A percentile compares a stretch with the other conserved stretches of the same genome.
Conservation (phyloP, 2,113 vertebrate genomes). For the Riparia riparia region DNA sequence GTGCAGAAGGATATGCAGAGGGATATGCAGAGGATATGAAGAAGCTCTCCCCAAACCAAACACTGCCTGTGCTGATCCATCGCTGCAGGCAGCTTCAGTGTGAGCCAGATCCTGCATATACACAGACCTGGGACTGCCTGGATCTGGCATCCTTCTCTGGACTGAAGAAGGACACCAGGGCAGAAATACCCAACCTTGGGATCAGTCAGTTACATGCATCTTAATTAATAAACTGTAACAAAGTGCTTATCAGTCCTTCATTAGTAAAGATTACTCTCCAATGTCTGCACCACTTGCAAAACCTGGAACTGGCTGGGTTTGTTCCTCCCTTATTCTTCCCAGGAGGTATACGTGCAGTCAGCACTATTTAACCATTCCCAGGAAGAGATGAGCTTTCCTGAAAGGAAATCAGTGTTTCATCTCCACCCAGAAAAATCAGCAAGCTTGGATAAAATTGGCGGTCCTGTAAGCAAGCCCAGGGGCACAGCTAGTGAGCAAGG, state of each 20-base stretch:
- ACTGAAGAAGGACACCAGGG: not conserved
- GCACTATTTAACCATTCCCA: constrained; percentile 20
- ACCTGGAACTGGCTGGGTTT: not conserved
- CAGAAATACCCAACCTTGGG: not conserved
- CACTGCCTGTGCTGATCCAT: not conserved
- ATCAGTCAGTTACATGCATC: not conserved
- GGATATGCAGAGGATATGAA: not conserved
- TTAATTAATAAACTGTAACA: not conserved
- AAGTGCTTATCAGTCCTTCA: not conserved
- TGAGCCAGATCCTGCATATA: not conserved
- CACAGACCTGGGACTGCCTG: not conserved
- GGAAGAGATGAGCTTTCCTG: constrained; percentile 61
- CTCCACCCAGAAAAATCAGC: constrained; percentile 30
- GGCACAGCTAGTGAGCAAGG: not conserved
- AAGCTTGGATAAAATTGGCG: not conserved
- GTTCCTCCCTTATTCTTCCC: not conserved
- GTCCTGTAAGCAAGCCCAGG: not conserved
- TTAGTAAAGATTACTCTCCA: not conserved
- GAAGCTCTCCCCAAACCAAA: too few species aligned
- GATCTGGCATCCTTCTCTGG: not conserved
- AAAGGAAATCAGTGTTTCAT: constrained; percentile 34
- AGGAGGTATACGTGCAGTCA: not conserved
- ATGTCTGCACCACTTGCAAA: constrained; percentile 33
- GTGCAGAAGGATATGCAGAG: not conserved
- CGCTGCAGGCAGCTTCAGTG: not conserved